Evolutionary conservation across 64 coral and sea anemone species (phyloP).

Genomic region (Pocillopora verrucosa): DNA sequence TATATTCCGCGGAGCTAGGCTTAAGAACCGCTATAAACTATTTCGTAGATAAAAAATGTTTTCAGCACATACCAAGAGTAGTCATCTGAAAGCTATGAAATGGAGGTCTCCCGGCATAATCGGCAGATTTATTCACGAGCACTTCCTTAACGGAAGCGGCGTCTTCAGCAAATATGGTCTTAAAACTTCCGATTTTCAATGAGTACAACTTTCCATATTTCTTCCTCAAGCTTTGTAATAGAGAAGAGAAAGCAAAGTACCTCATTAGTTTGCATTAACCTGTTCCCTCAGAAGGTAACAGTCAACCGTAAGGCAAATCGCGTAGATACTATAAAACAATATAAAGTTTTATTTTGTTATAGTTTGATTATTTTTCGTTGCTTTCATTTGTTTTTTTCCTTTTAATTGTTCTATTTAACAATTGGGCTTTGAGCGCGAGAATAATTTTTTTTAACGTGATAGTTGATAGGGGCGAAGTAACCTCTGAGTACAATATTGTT

Average conservation of each 20-base stretch:
- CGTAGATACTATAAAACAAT: no score
- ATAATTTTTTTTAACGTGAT: no score
- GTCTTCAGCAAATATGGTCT: slow-evolving; percentile 9
- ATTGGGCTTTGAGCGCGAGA: no score
- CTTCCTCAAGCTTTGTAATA: slow-evolving; percentile 23
- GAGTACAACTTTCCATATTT: slow-evolving; percentile 22
- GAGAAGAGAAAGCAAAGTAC: background rate
- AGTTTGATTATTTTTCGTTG: no score
- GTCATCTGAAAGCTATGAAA: slow-evolving; percentile 6
- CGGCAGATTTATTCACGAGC: slow-evolving; percentile 52
- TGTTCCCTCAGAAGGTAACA: background rate
- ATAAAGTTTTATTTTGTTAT: no score
- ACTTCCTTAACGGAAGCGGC: slow-evolving; percentile 44
- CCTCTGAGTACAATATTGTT: no score
- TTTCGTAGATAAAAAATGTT: no score
- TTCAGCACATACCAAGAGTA: slow-evolving; percentile 7
- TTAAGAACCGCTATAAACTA: background rate
- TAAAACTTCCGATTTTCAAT: slow-evolving; percentile 24
- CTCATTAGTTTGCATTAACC: background rate
- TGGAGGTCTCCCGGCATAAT: slow-evolving; percentile 52
- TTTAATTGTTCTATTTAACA: no score
- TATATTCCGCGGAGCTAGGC: no score
- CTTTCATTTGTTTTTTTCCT: no score
- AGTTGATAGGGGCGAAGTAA: no score
- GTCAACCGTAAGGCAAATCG: no score